Conservation (phyloP, 2,797 vertebrate genomes). For the Falco cherrug region DNA sequence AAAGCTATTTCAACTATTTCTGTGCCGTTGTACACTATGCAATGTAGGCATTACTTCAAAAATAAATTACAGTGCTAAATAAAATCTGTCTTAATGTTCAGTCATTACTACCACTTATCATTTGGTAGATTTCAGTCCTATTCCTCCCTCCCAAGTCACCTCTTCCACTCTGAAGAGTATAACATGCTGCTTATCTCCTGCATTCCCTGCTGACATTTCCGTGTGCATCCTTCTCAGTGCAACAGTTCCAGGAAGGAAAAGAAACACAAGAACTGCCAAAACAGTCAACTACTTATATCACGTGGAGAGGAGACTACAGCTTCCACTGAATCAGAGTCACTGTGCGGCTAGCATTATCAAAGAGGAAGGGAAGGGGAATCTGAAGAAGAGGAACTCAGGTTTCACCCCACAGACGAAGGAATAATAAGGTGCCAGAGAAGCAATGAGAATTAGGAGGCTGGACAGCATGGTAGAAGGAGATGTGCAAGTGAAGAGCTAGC, state of each 20-base stretch:
- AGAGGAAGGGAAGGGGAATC: neutral
- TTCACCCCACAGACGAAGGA: neutral
- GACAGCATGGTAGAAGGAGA: neutral
- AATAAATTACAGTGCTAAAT: neutral
- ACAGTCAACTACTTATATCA: neutral
- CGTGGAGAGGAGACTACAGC: neutral
- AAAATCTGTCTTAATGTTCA: neutral
- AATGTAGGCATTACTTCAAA: neutral
- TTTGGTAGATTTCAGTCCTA: rapidly evolving
- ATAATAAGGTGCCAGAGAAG: neutral
- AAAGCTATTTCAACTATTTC: slow-evolving; percentile 16
- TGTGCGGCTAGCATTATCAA: neutral
- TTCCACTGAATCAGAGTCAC: neutral
- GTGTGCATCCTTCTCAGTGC: neutral
- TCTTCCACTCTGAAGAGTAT: neutral
- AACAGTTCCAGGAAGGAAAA: neutral
- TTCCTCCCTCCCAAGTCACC: neutral
- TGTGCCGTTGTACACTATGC: neutral
- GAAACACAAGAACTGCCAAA: slow-evolving; percentile 7
- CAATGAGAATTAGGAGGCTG: neutral
- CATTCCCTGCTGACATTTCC: neutral
- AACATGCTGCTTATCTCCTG: neutral
- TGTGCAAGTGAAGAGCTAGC: neutral
- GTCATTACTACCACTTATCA: neutral
- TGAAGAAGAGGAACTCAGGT: neutral